Evolutionary conservation across 2,113 vertebrate species (phyloP).

Genomic region (Chroicocephalus ridibundus): DNA sequence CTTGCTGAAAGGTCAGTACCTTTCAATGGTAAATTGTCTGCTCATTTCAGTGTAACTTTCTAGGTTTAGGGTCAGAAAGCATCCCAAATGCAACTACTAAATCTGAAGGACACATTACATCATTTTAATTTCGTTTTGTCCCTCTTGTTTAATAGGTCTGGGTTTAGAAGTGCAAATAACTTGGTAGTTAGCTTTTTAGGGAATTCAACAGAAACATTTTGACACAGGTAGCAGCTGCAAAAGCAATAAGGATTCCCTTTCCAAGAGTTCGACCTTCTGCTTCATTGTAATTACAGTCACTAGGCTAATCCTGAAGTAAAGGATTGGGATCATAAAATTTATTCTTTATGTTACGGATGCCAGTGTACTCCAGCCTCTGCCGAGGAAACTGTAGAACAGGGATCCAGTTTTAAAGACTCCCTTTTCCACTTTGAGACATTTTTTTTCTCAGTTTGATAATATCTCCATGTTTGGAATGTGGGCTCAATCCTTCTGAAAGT

Average conservation of each 20-base stretch:
- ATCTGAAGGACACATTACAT: background rate
- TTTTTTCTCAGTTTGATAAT: background rate
- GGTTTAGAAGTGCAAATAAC: background rate
- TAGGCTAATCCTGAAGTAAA: background rate
- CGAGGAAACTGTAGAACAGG: background rate
- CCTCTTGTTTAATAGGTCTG: background rate
- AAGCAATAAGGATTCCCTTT: background rate
- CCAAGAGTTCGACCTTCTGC: background rate
- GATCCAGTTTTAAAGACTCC: background rate
- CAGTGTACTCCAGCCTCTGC: background rate
- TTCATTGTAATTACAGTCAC: background rate
- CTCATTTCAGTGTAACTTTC: slow-evolving; percentile 51
- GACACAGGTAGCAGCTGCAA: background rate
- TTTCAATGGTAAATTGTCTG: slow-evolving; percentile 51
- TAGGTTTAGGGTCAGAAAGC: slow-evolving; percentile 17
- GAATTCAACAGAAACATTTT: background rate
- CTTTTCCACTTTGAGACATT: background rate
- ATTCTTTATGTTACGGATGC: background rate
- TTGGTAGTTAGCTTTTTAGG: background rate
- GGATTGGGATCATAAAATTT: background rate
- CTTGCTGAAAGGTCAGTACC: slow-evolving; percentile 71
- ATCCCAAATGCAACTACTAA: background rate
- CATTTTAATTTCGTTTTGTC: background rate
- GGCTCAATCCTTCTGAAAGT: background rate
- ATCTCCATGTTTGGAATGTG: background rate